Conservation (phyloP, 2,797 vertebrate species). For the Acanthurus leucopareius region DNA sequence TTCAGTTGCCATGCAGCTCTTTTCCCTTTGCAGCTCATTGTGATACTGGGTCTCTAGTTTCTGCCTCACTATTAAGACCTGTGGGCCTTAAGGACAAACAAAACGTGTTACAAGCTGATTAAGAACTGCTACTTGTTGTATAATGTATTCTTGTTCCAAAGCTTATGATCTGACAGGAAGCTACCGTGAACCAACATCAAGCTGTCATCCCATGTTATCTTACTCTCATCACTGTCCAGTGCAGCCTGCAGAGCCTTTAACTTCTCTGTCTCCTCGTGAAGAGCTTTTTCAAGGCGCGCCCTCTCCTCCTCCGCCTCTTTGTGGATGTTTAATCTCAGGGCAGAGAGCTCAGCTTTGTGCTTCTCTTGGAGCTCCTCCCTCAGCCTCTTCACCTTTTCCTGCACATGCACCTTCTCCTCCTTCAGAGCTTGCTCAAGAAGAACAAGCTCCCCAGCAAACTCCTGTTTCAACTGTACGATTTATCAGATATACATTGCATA, state of each 20-base stretch:
- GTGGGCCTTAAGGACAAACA: conserved; percentile 61
- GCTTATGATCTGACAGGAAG: background rate
- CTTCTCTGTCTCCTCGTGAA: conserved; percentile 83
- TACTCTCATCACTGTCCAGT: conserved; percentile 79
- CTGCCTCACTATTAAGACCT: conserved; percentile 70
- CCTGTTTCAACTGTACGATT: conserved; percentile 71
- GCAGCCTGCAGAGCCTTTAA: conserved; percentile 83
- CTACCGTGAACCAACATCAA: background rate
- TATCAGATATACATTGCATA: background rate
- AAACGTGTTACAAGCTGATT: background rate
- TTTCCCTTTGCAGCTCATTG: conserved; percentile 76
- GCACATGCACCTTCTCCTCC: conserved; percentile 55
- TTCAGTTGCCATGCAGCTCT: conserved; percentile 76
- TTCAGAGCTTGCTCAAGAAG: conserved; percentile 63
- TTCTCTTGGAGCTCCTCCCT: conserved; percentile 76
- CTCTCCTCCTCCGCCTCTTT: conserved; percentile 76
- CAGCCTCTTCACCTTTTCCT: conserved; percentile 56
- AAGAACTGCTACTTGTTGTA: background rate
- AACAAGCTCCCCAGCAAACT: conserved; percentile 69
- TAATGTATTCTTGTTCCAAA: background rate
- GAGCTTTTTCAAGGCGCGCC: conserved; percentile 79
- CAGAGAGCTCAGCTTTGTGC: conserved; percentile 76
- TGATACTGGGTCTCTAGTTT: conserved; percentile 72
- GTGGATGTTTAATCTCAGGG: conserved; percentile 72
- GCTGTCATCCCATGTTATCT: conserved; percentile 7